phyloP scores from a whole-genome alignment of 64 coral and sea anemone species.

The Platygyra sinensis region DNA sequence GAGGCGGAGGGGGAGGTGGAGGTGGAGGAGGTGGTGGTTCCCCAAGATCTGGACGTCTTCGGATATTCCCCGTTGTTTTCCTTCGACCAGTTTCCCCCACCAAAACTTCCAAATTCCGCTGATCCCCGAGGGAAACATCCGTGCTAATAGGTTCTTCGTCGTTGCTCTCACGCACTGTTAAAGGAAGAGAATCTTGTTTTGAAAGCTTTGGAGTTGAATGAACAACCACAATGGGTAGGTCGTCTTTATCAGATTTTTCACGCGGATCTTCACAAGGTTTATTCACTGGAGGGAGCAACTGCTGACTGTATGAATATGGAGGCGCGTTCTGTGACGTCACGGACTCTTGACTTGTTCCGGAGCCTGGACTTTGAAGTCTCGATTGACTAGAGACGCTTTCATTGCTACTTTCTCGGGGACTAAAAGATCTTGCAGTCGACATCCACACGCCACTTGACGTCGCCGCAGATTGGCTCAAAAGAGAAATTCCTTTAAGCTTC shows the following conservation, averaged over 20 bases:
- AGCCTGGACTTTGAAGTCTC: background rate
- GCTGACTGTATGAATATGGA: conserved; percentile 30
- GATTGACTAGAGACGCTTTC: background rate
- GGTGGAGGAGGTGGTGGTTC: background rate
- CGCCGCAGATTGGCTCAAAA: background rate
- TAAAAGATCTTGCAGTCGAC: background rate
- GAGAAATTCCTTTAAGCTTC: conserved; percentile 19
- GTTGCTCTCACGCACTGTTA: background rate
- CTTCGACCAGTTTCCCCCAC: conserved; percentile 1
- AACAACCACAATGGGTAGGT: background rate
- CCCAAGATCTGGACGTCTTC: conserved; percentile 18
- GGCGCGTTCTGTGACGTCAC: background rate
- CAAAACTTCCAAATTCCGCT: background rate
- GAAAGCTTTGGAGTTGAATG: conserved; percentile 30
- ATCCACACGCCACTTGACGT: conserved; percentile 16
- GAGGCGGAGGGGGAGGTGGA: background rate
- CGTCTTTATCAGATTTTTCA: background rate
- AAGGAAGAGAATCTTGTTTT: background rate
- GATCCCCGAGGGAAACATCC: background rate
- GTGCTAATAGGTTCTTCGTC: background rate
- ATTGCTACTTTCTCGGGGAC: background rate
- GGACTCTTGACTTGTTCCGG: background rate
- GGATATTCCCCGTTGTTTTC: conserved; percentile 11
- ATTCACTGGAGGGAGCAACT: background rate
- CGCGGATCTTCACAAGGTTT: background rate